Conservation (phyloP, 2,113 vertebrate genomes). For the Ariopsis seemanni region DNA sequence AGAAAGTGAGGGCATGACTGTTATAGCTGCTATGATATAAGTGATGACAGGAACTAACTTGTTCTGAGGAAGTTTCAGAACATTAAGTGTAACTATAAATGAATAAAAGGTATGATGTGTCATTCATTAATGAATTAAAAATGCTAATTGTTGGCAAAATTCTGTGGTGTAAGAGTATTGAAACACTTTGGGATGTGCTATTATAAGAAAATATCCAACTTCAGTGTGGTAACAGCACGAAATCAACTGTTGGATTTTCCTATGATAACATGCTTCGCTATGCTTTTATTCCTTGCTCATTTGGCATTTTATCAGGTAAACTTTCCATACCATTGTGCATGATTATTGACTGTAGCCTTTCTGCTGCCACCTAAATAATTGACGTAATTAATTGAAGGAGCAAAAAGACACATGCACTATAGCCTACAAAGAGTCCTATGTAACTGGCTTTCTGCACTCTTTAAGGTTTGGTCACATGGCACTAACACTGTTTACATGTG, state of each 20-base stretch:
- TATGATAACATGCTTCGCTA: not conserved
- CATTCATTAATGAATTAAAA: not conserved
- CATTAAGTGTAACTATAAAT: not conserved
- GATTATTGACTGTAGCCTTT: not conserved
- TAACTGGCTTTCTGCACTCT: not conserved
- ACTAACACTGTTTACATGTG: not conserved
- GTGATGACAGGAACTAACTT: not conserved
- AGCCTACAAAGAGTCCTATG: not conserved
- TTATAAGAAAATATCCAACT: not conserved
- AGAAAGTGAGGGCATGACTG: not conserved
- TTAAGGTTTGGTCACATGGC: constrained; percentile 10
- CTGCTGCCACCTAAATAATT: not conserved
- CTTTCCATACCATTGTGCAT: not conserved
- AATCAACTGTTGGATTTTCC: not conserved
- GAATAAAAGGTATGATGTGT: not conserved
- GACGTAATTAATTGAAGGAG: not conserved
- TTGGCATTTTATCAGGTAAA: not conserved
- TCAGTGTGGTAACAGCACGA: not conserved
- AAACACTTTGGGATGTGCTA: too few species aligned
- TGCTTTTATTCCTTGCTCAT: not conserved
- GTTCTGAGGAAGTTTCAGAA: not conserved
- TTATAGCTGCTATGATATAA: not conserved
- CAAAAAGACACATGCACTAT: not conserved
- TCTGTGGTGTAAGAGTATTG: too few species aligned
- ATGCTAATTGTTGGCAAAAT: too few species aligned